Conservation (phyloP, 2,888 invertebrate genomes). For the Merodon equestris region DNA sequence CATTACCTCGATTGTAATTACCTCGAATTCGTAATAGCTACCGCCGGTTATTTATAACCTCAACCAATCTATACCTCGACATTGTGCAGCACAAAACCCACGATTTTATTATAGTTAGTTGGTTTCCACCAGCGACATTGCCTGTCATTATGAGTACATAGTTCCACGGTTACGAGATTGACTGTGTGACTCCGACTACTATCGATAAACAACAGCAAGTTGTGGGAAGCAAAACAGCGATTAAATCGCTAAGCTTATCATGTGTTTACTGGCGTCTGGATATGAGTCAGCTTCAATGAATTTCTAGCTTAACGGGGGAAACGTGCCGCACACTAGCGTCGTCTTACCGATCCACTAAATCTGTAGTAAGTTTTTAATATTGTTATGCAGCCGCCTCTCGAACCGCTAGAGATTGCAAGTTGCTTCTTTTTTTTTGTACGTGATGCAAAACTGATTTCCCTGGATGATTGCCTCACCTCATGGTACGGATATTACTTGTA, state of each 20-base stretch:
- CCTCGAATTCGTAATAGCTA: no score
- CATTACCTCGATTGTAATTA: no score
- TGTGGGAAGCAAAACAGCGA: not conserved
- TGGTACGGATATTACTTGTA: not conserved
- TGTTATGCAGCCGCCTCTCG: constrained; percentile 6
- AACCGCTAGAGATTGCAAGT: no score
- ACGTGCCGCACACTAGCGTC: constrained; percentile 19
- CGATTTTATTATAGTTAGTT: no score
- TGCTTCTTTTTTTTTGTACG: no score
- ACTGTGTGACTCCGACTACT: not conserved
- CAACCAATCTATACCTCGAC: no score
- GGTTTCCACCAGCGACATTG: no score
- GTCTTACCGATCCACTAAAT: constrained; percentile 19
- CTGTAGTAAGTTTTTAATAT: constrained; percentile 44
- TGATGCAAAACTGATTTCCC: constrained; percentile 52
- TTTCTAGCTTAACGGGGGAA: constrained; percentile 35
- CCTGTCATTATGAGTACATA: no score
- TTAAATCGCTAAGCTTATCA: constrained; percentile 36
- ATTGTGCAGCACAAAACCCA: no score
- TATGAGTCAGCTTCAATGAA: constrained; percentile 25
- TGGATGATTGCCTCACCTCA: constrained; percentile 30
- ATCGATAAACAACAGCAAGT: constrained; percentile 9
- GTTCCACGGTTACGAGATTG: no score
- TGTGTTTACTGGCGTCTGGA: constrained; percentile 12
- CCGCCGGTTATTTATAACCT: no score